Conservation (phyloP, 2,113 vertebrate genomes). For the Microtus pennsylvanicus region DNA sequence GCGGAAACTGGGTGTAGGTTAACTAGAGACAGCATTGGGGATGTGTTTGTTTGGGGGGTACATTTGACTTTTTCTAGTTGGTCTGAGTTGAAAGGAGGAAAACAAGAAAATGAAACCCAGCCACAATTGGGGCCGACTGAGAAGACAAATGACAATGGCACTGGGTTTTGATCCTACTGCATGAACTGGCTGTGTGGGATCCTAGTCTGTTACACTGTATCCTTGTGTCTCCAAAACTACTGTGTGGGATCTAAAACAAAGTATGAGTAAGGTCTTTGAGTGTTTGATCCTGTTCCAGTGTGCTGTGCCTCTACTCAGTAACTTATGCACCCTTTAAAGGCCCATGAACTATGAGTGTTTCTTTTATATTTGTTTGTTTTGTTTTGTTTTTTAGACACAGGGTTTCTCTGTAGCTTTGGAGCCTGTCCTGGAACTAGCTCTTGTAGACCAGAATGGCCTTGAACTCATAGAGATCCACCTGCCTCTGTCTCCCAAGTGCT, state of each 20-base stretch:
- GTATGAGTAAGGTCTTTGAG: not conserved
- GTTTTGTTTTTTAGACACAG: too few relatives aligned
- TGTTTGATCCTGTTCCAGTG: not conserved
- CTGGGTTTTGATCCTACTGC: too few relatives aligned
- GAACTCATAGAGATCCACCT: too few relatives aligned
- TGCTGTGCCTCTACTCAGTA: not conserved
- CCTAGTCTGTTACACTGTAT: not conserved
- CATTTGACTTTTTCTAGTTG: slow-evolving; percentile 14
- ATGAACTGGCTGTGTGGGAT: too few relatives aligned
- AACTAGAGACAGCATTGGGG: not conserved
- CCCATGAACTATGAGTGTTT: not conserved
- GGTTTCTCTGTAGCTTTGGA: too few relatives aligned
- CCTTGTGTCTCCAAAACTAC: not conserved
- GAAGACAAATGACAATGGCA: too few relatives aligned
- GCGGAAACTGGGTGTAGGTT: not conserved
- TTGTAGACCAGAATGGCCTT: too few relatives aligned
- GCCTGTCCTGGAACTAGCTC: too few relatives aligned
- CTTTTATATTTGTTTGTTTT: too few relatives aligned
- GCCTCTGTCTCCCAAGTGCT: too few relatives aligned
- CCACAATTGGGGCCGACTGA: too few relatives aligned
- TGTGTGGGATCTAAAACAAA: not conserved
- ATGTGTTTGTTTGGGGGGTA: not conserved
- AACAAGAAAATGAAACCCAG: not conserved
- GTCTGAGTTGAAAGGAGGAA: slow-evolving; percentile 1
- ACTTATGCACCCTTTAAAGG: slow-evolving; percentile 18